phyloP scores from a whole-genome alignment of 2,113 vertebrate species.

The Labeo catla region DNA sequence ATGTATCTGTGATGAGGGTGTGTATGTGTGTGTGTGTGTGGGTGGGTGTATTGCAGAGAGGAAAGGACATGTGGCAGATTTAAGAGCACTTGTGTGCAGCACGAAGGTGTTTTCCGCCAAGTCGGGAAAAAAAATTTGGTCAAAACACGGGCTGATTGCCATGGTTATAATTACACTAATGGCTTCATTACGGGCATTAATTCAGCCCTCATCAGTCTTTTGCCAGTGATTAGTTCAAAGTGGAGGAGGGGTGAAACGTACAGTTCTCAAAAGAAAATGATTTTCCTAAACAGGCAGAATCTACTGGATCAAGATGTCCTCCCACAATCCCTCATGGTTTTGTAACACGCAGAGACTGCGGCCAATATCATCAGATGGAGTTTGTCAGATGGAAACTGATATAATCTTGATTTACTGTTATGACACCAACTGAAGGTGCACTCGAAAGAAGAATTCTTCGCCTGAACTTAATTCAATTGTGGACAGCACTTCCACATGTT shows the following conservation, averaged over 20 bases:
- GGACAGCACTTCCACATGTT: background rate
- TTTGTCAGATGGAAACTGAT: constrained; percentile 21
- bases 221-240: constrained; percentile 59
- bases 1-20: constrained; percentile 45
- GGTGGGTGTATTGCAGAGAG: constrained; percentile 24
- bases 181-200: constrained; percentile 63
- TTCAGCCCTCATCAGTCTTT: constrained; percentile 61
- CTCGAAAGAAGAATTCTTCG: background rate
- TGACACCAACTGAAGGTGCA: constrained; percentile 11
- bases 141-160: constrained; percentile 61
- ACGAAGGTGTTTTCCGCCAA: constrained; percentile 51
- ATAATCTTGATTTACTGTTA: background rate
- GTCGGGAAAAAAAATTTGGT: constrained; percentile 53
- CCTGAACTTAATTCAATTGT: constrained; percentile 1
- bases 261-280: constrained; percentile 52
- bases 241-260: constrained; percentile 48
- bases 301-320: constrained; percentile 33
- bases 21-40: constrained; percentile 42
- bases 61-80: constrained; percentile 28
- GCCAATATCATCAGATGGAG: constrained; percentile 27
- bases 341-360: background rate
- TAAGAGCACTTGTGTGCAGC: constrained; percentile 39
- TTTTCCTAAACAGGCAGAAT: constrained; percentile 53
- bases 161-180: constrained; percentile 63
- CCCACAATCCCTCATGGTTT: constrained; percentile 12